A percentile compares a stretch with the other conserved stretches of the same genome.
These are phyloP conservation scores for Bovichtus variegatus DNA, from an alignment of 2,797 vertebrate species.

Conservation along the genomic window DNA sequence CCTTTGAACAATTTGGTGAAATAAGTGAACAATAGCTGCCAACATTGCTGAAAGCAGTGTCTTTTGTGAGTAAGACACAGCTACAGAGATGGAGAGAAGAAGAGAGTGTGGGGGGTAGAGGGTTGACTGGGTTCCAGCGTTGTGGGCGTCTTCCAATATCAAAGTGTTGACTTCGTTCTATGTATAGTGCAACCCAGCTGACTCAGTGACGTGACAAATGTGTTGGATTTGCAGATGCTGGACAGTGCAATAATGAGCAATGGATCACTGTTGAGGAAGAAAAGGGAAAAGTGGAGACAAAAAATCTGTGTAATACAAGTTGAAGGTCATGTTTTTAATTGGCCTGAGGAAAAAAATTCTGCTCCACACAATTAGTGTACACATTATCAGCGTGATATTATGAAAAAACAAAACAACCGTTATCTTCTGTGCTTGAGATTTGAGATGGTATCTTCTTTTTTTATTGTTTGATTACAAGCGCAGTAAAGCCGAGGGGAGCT, in stretches of 20 bases:
- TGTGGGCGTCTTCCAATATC: constrained; percentile 61
- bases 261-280: background rate
- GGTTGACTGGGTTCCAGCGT: constrained; percentile 33
- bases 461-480: too few relatives aligned
- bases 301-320: background rate
- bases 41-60: constrained; percentile 57
- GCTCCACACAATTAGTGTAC: background rate
- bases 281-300: background rate
- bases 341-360: background rate
- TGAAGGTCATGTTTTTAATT: constrained; percentile 13
- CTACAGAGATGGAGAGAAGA: constrained; percentile 40
- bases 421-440: background rate
- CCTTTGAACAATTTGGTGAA: constrained; percentile 66
- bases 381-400: background rate
- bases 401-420: background rate
- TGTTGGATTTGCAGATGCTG: constrained; percentile 40
- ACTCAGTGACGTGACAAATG: constrained; percentile 45
- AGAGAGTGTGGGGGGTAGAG: constrained; percentile 17
- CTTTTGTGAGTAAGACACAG: constrained; percentile 45
- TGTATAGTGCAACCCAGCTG: constrained; percentile 50
- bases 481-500: background rate
- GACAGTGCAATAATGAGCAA: constrained; percentile 9
- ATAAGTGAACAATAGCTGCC: constrained; percentile 65
- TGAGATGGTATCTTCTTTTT: background rate
- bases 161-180: constrained; percentile 59